These are phyloP conservation scores for Arbacia lixula DNA, from an alignment of 53 echinoderm and acorn worm genomes.

Conservation along the genomic window DNA sequence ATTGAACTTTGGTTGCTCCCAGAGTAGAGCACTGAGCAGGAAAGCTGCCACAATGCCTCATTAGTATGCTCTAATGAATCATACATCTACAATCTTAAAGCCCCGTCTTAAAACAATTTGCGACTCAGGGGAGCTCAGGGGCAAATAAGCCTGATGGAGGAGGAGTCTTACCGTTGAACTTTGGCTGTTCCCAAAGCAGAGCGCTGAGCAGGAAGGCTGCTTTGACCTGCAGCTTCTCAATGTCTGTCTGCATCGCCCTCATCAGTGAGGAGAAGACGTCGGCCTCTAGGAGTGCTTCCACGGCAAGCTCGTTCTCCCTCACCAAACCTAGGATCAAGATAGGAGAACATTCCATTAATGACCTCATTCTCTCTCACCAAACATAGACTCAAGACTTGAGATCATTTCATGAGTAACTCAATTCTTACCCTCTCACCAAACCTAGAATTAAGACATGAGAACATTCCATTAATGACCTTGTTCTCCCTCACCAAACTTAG, in stretches of 20 bases:
- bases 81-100: no score
- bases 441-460: no score
- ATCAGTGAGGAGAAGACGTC: slow-evolving; percentile 91
- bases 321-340: slow-evolving; percentile 72
- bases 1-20: slow-evolving; percentile 71
- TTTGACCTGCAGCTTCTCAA: slow-evolving; percentile 92
- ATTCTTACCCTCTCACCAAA: no score
- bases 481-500: slow-evolving; percentile 85
- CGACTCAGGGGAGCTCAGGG: no score
- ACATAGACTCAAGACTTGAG: no score
- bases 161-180: slow-evolving; percentile 87
- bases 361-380: no score
- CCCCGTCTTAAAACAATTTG: no score
- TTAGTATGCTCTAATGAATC: no score
- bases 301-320: slow-evolving; percentile 68
- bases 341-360: background rate
- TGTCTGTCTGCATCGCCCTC: slow-evolving; percentile 86
- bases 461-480: no score
- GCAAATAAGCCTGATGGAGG: no score
- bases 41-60: no score
- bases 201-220: slow-evolving; percentile 86
- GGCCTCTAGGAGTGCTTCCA: slow-evolving; percentile 47
- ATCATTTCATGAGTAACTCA: no score
- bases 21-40: slow-evolving; percentile 75
- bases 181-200: slow-evolving; percentile 63